Percentiles rank a stretch among this genome's conserved stretches.
phyloP scores from a whole-genome alignment of 2,888 invertebrate species.

The Netelia virgata region DNA sequence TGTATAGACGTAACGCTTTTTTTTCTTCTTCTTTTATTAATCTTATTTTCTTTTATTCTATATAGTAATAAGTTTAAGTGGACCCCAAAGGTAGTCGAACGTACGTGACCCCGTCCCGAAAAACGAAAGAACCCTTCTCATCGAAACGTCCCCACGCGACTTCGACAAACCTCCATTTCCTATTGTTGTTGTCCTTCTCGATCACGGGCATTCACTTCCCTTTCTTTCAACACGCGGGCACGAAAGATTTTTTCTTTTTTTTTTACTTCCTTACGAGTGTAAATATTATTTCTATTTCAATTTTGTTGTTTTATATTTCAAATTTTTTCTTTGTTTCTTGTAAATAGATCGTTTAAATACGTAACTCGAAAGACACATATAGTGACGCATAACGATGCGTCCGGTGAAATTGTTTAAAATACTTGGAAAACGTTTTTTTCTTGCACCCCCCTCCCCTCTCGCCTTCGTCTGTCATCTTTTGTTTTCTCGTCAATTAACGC shows the following conservation, averaged over 20 bases:
- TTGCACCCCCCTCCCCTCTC: slow-evolving; percentile 26
- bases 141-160: slow-evolving; percentile 39
- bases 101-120: slow-evolving; percentile 74
- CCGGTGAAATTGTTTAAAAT: slow-evolving; percentile 71
- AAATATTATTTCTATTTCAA: slow-evolving; percentile 60
- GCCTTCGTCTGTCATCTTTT: slow-evolving; percentile 31
- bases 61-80: slow-evolving; percentile 79
- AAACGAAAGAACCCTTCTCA: slow-evolving; percentile 34
- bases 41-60: slow-evolving; percentile 16
- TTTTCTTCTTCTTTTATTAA: slow-evolving; percentile 1
- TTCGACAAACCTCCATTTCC: slow-evolving; percentile 14
- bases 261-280: slow-evolving; percentile 60
- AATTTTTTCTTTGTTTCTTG: slow-evolving; percentile 77
- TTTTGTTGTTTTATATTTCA: slow-evolving; percentile 62
- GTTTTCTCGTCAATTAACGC: slow-evolving; percentile 31
- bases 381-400: slow-evolving; percentile 70
- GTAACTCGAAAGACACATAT: slow-evolving; percentile 77
- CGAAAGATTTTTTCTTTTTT: slow-evolving; percentile 66
- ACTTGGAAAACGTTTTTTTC: slow-evolving; percentile 58
- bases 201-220: too few relatives aligned
- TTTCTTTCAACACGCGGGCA: slow-evolving; percentile 71
- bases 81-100: slow-evolving; percentile 82
- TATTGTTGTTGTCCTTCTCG: not conserved
- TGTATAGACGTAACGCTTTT: slow-evolving; percentile 70
- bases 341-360: slow-evolving; percentile 79